These are phyloP conservation scores for Laspeyria flexula DNA, from an alignment of 2,888 invertebrate genomes.

Conservation along the genomic window DNA sequence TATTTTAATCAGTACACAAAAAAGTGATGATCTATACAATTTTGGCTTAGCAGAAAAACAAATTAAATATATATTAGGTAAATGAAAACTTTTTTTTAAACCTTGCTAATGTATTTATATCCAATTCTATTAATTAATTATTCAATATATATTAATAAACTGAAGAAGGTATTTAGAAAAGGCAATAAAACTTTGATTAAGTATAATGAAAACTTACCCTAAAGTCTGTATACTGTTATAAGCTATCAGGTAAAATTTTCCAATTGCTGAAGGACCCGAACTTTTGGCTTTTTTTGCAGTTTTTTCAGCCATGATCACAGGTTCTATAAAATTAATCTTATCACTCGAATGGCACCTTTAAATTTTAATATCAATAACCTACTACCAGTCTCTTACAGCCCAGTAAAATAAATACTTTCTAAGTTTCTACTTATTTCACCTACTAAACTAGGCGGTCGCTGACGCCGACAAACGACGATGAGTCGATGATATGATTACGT, in stretches of 20 bases:
- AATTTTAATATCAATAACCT: not conserved
- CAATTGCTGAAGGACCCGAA: constrained; percentile 81
- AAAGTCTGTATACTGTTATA: constrained; percentile 91
- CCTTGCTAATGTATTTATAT: too few species aligned
- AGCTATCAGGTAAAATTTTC: constrained; percentile 88
- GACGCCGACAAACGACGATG: not conserved
- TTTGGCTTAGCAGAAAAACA: too few species aligned
- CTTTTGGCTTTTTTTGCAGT: constrained; percentile 54
- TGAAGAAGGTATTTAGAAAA: too few species aligned
- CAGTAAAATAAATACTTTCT: not conserved
- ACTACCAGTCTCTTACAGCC: not conserved
- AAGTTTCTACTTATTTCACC: not conserved
- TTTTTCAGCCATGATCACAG: constrained; percentile 56
- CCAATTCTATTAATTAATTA: too few species aligned
- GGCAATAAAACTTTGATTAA: not conserved
- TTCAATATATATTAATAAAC: too few species aligned
- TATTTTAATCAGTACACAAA: too few species aligned
- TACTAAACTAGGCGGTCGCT: not conserved
- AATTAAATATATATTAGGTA: too few species aligned
- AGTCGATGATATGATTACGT: too few species aligned
- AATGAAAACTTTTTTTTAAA: too few species aligned
- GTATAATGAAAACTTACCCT: constrained; percentile 85
- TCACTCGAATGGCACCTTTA: not conserved
- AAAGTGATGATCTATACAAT: too few species aligned
- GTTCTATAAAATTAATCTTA: not conserved